Evolutionary conservation across 2,888 invertebrate genomes (phyloP).

Genomic region (Sesia apiformis): DNA sequence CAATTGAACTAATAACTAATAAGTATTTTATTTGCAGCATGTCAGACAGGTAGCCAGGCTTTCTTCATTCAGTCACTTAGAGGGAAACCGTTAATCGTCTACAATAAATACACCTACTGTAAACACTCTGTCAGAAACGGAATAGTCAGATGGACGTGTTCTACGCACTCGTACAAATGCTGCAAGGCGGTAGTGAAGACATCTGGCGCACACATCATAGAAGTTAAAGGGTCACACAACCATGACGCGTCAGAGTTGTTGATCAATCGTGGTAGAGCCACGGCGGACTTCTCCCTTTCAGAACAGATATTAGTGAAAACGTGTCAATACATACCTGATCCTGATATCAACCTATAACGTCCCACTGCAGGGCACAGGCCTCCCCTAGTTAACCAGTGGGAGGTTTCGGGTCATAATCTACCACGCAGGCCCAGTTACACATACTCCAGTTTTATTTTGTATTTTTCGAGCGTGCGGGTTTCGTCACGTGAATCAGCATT

Average conservation of each 20-base stretch:
- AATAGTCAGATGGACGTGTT: slow-evolving; percentile 55
- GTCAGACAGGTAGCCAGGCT: slow-evolving; percentile 16
- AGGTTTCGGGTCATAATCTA: too few species aligned
- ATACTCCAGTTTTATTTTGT: too few species aligned
- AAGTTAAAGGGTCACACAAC: slow-evolving; percentile 51
- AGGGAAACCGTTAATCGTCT: slow-evolving; percentile 51
- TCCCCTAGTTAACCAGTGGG: too few species aligned
- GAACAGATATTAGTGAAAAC: background rate
- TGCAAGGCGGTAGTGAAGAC: slow-evolving; percentile 64
- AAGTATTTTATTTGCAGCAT: too few species aligned
- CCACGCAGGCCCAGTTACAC: too few species aligned
- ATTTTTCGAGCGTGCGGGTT: too few species aligned
- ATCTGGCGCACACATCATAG: slow-evolving; percentile 39
- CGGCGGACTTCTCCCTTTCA: background rate
- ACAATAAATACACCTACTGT: slow-evolving; percentile 56
- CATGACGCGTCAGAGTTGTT: slow-evolving; percentile 51
- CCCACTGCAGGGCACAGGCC: too few species aligned
- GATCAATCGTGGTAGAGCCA: slow-evolving; percentile 31
- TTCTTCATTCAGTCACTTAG: slow-evolving; percentile 53
- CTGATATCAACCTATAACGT: too few species aligned
- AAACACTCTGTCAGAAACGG: slow-evolving; percentile 48
- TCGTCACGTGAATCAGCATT: too few species aligned
- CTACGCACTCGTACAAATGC: slow-evolving; percentile 59
- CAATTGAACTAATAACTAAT: too few species aligned
- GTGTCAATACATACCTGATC: background rate